Evolutionary conservation across 1,140 invertebrate species (phyloP).

Genomic region (Hylyphantes graminicola): DNA sequence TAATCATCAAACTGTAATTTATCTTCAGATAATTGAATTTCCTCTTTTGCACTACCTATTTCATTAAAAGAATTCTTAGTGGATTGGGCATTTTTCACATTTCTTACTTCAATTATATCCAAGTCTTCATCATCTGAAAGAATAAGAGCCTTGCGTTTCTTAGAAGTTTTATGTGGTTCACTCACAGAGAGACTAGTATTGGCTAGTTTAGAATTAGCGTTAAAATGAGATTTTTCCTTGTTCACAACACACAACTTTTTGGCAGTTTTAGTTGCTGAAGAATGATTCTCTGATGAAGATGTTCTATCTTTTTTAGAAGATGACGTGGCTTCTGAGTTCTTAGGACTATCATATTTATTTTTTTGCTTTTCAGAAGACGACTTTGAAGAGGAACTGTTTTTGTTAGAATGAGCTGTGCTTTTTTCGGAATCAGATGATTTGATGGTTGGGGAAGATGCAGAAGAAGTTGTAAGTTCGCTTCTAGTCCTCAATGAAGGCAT

Average conservation of each 20-base stretch:
- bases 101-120: neutral
- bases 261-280: too few relatives aligned
- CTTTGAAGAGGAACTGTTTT: neutral
- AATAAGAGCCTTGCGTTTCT: neutral
- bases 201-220: too few relatives aligned
- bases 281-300: too few relatives aligned
- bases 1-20: conserved; percentile 34
- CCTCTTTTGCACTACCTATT: neutral
- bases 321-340: neutral
- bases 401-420: neutral
- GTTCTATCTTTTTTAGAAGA: neutral
- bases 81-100: neutral
- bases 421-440: neutral
- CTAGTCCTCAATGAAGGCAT: conserved; percentile 27
- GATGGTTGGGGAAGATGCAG: neutral
- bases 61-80: neutral
- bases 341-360: neutral
- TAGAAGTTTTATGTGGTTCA: neutral
- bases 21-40: neutral
- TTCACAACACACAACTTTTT: too few relatives aligned
- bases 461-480: neutral
- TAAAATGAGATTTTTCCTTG: too few relatives aligned
- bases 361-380: neutral
- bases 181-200: too few relatives aligned
- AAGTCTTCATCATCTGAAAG: neutral